Evolutionary conservation across 2,113 vertebrate species (phyloP), one percentile per base, ranked within the genome.

Genomic region (Scatophagus argus): DNA sequence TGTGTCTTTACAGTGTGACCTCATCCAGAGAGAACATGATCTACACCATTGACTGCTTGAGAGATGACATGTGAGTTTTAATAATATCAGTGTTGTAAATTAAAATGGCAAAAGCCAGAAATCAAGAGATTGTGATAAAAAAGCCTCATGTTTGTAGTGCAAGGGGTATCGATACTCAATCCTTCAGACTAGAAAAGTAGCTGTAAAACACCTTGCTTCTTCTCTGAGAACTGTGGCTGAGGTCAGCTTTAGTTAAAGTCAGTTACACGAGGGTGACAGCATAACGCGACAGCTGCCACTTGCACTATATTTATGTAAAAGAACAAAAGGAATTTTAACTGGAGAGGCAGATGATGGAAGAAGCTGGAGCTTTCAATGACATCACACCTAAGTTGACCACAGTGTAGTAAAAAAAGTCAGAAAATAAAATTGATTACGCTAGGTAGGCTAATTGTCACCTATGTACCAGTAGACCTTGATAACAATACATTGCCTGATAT

Each of bases 61-160:
- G 97, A 84, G 95, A 97, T 80, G 91, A 98, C 5, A 83, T 99
- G 98, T 99, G 85, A 96, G 97, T 95, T 81, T 90, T n/a, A 8
- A 29, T 76, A 31, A 56, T 4, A 27, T 25, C 4, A 19, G 16
- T 23, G 16, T n/a, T 49, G 34, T 27, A 8, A n/a, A 39, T 38
- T 25, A 8, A 16, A 17, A 27, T 31, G 16, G 3, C 25, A 31
- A 5, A 0, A 10, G 19, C 23, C 19, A 12, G 23, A 54, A 13
- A 31, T 44, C 2, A 12, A 43, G n/a, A 23, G 14, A 16, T 6
- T 0, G 1, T 32, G 38, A 56, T 21, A 4, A 38, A 51, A 51
- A 23, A 21, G 31, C n/a, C 1, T 25, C 11, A 2, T 8, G 23
- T 54, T 52, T 34, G 2, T 46, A 13, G 8, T 39, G 8, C 10